A percentile compares a stretch with the other conserved stretches of the same genome.
Evolutionary conservation across 2,888 invertebrate species (phyloP).

Genomic region (Mystacides longicornis): DNA sequence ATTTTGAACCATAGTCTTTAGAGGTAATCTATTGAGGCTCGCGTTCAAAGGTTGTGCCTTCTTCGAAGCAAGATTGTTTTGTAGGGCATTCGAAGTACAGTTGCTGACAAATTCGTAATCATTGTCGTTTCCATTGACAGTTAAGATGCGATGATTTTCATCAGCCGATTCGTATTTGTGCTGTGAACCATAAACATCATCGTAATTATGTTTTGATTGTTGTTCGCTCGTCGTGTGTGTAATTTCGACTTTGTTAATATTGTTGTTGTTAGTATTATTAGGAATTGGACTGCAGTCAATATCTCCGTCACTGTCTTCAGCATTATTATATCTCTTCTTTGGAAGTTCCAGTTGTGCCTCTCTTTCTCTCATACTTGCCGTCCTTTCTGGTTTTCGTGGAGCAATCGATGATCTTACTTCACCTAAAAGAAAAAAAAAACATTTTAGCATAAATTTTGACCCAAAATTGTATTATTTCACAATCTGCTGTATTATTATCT

Average conservation of each 20-base stretch:
- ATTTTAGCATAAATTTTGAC: background rate
- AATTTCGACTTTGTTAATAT: conserved; percentile 30
- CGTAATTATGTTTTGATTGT: conserved; percentile 43
- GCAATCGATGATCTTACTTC: conserved; percentile 76
- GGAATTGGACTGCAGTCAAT: conserved; percentile 38
- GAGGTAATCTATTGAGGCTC: conserved; percentile 34
- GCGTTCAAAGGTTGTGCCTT: conserved; percentile 34
- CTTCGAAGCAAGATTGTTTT: conserved; percentile 55
- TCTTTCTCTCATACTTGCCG: conserved; percentile 78
- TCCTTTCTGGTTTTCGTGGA: conserved; percentile 77
- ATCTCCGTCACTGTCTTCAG: conserved; percentile 47
- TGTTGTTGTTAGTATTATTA: conserved; percentile 31
- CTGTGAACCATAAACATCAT: conserved; percentile 43
- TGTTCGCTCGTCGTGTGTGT: conserved; percentile 39
- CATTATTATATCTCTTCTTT: conserved; percentile 42
- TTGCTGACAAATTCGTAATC: conserved; percentile 59
- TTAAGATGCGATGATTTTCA: conserved; percentile 32
- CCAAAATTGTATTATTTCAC: too few species aligned
- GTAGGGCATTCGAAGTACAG: conserved; percentile 55
- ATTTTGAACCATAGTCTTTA: conserved; percentile 31
- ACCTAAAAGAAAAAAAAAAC: conserved; percentile 41
- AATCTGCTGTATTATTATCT: too few species aligned
- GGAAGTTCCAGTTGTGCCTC: conserved; percentile 59
- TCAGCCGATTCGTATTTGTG: conserved; percentile 34
- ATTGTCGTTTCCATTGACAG: conserved; percentile 50